Conservation (phyloP, 2,113 vertebrate species). For the Cygnus atratus region DNA sequence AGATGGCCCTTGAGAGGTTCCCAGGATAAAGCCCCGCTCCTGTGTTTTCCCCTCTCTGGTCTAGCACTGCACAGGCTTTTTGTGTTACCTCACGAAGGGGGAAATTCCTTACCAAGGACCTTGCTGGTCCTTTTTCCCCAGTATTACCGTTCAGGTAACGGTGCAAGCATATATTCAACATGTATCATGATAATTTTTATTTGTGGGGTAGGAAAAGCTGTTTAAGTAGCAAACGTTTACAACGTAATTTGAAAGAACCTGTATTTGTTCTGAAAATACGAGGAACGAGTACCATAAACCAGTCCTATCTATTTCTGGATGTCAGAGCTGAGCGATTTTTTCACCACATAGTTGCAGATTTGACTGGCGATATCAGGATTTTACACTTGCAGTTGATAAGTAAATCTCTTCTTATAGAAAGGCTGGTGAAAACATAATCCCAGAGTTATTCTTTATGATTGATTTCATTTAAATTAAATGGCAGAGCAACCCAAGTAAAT, state of each 20-base stretch:
- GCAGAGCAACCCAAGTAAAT: conserved; percentile 16
- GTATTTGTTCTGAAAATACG: not conserved
- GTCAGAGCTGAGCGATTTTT: not conserved
- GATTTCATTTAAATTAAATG: conserved; percentile 34
- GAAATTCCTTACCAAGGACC: not conserved
- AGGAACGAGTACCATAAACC: not conserved
- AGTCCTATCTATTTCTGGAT: not conserved
- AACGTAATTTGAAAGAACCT: not conserved
- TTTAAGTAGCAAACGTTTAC: not conserved
- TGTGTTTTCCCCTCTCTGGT: not conserved
- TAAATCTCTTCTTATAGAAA: not conserved
- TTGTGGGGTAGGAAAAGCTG: not conserved
- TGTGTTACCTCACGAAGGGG: not conserved
- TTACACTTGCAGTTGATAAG: not conserved
- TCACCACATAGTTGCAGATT: not conserved
- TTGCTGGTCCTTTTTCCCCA: not conserved
- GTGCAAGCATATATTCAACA: not conserved
- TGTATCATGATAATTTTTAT: not conserved
- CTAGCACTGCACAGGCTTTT: not conserved
- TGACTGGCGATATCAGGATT: not conserved
- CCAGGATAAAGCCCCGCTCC: not conserved
- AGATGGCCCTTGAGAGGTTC: not conserved
- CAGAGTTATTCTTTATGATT: conserved; percentile 27
- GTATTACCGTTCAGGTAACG: not conserved
- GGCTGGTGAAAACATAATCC: conserved; percentile 29